Conservation (phyloP, 1,140 invertebrate species). For the Pissodes strobi region DNA sequence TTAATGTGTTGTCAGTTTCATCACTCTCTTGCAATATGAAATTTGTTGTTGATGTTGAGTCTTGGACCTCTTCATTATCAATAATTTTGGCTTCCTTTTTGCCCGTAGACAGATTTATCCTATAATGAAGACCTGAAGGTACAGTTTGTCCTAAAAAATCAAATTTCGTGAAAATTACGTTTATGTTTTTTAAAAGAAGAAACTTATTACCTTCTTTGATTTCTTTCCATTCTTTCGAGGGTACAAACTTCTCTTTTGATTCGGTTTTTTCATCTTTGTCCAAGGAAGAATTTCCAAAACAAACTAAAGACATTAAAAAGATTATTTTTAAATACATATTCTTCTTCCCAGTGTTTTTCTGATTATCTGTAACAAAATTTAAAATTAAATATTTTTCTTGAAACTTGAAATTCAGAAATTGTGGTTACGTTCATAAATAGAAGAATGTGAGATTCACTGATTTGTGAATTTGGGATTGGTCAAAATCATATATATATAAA, state of each 20-base stretch:
- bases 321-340: too few relatives aligned
- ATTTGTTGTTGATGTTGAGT: conserved; percentile 42
- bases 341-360: too few relatives aligned
- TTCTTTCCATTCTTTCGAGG: conserved; percentile 66
- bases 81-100: conserved; percentile 74
- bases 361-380: too few relatives aligned
- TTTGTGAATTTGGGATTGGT: too few relatives aligned
- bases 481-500: too few relatives aligned
- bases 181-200: not conserved
- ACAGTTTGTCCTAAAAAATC: conserved; percentile 71
- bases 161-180: not conserved
- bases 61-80: conserved; percentile 55
- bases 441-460: too few relatives aligned
- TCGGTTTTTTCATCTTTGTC: conserved; percentile 25
- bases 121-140: conserved; percentile 73
- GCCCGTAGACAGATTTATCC: conserved; percentile 75
- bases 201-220: conserved; percentile 60
- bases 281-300: not conserved
- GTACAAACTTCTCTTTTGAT: conserved; percentile 56
- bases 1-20: conserved; percentile 18
- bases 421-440: too few relatives aligned
- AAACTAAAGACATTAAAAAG: conserved; percentile 5
- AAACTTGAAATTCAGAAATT: too few relatives aligned
- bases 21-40: conserved; percentile 37
- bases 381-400: too few relatives aligned